These are phyloP conservation scores for Ctenoplectra terminalis DNA, from an alignment of 1,140 invertebrate species.

Conservation along the genomic window DNA sequence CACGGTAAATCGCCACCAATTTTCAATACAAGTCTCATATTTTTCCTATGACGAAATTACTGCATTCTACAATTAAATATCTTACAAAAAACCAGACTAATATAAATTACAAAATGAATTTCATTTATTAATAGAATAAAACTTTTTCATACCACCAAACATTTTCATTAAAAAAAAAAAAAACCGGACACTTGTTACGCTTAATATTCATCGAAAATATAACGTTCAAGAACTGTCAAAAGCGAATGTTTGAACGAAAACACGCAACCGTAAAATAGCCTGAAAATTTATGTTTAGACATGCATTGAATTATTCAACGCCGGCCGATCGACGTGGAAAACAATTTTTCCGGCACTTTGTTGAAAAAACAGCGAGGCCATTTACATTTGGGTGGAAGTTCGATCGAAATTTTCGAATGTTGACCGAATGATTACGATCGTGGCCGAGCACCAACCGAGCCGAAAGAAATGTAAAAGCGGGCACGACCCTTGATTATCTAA, in stretches of 20 bases:
- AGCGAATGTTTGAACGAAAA: not conserved
- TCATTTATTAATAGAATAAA: too few relatives aligned
- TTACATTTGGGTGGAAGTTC: not conserved
- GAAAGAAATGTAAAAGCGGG: slow-evolving; percentile 7
- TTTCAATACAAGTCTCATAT: too few relatives aligned
- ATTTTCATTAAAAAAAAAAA: too few relatives aligned
- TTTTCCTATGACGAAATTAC: not conserved
- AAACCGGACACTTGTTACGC: not conserved
- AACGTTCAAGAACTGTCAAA: not conserved
- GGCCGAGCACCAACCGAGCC: not conserved
- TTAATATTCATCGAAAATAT: not conserved
- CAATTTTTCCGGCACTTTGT: not conserved
- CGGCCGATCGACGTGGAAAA: not conserved
- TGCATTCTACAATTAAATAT: too few relatives aligned
- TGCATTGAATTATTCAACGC: slow-evolving; percentile 5
- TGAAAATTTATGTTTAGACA: not conserved
- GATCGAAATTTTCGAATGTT: not conserved
- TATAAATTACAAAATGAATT: too few relatives aligned
- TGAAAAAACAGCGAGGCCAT: not conserved
- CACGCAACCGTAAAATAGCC: not conserved
- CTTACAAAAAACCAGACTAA: not conserved
- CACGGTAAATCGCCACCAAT: too few relatives aligned
- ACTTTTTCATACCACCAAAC: too few relatives aligned
- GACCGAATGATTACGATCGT: not conserved
- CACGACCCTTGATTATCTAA: not conserved